phyloP scores from a whole-genome alignment of 2,113 vertebrate genomes.

The Ploceus nigricollis region DNA sequence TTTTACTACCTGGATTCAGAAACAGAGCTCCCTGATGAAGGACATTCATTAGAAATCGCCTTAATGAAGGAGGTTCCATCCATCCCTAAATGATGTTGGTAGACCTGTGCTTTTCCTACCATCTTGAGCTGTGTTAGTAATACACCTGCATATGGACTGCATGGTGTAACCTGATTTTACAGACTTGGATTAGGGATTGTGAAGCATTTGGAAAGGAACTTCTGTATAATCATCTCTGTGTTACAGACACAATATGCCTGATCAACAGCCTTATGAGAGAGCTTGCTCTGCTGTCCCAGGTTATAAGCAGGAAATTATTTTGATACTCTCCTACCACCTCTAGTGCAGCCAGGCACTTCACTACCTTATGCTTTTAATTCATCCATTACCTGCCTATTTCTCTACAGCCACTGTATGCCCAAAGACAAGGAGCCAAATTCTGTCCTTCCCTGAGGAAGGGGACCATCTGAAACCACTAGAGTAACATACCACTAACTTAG shows the following conservation, averaged over 20 bases:
- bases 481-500: not conserved
- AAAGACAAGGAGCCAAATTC: not conserved
- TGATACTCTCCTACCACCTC: not conserved
- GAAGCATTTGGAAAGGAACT: not conserved
- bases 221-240: not conserved
- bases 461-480: not conserved
- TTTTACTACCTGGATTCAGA: not conserved
- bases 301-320: not conserved
- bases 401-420: not conserved
- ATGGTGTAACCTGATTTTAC: not conserved
- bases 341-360: not conserved
- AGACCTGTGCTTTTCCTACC: not conserved
- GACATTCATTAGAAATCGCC: not conserved
- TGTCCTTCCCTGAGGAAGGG: not conserved
- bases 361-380: not conserved
- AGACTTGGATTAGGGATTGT: not conserved
- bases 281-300: not conserved
- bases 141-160: not conserved
- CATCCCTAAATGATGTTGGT: not conserved
- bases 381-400: not conserved
- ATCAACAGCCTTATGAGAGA: not conserved
- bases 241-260: not conserved
- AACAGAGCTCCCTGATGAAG: not conserved
- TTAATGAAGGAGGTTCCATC: not conserved
- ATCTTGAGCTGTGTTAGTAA: not conserved